Conservation (phyloP, 2,797 vertebrate genomes). For the Sorex maritimensis region DNA sequence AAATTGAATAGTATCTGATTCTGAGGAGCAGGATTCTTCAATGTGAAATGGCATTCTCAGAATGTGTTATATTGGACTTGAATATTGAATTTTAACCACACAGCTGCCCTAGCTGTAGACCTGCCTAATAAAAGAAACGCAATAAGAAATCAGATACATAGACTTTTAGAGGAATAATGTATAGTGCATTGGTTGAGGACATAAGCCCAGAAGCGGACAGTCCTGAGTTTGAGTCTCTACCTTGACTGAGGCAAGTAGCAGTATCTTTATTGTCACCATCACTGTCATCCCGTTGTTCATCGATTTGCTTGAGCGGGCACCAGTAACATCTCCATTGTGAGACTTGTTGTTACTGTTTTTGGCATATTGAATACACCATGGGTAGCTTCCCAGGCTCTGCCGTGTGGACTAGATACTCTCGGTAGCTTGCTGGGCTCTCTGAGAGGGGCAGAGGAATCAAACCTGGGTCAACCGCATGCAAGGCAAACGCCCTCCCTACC, state of each 20-base stretch:
- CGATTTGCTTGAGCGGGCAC: too few species aligned
- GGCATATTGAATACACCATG: too few species aligned
- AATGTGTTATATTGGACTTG: background rate
- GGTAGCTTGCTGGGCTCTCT: too few species aligned
- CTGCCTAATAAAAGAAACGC: slow-evolving; percentile 14
- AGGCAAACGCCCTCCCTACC: too few species aligned
- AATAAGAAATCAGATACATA: background rate
- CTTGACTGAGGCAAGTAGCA: background rate
- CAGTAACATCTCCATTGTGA: too few species aligned
- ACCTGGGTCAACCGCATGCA: too few species aligned
- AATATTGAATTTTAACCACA: slow-evolving; percentile 30
- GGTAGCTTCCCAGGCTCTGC: too few species aligned
- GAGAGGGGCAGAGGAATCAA: too few species aligned
- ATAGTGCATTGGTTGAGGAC: slow-evolving; percentile 9
- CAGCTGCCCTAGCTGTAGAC: background rate
- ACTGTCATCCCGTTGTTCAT: too few species aligned
- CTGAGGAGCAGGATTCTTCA: background rate
- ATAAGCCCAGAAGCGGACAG: background rate
- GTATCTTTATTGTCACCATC: background rate
- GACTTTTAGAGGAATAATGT: background rate
- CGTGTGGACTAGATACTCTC: too few species aligned
- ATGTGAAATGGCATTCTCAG: slow-evolving; percentile 29
- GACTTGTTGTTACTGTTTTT: too few species aligned
- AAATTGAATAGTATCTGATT: slow-evolving; percentile 39
- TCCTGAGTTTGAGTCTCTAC: slow-evolving; percentile 42